These are phyloP conservation scores for Strix occidentalis DNA, from an alignment of 2,797 vertebrate species.

Conservation along the genomic window DNA sequence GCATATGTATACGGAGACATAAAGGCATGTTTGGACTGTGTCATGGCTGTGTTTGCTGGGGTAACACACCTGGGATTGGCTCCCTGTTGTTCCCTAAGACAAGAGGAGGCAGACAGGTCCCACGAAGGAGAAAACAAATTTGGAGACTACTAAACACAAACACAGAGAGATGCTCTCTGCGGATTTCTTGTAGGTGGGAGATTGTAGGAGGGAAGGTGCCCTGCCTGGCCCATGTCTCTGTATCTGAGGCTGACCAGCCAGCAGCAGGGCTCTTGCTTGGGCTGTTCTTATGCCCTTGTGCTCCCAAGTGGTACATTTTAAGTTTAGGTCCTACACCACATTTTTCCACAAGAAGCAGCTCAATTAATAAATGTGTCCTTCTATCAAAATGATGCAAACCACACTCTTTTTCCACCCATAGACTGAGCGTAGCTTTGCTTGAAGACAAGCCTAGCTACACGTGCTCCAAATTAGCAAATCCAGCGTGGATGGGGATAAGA, in stretches of 20 bases:
- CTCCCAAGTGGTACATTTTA: background rate
- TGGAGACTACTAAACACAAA: background rate
- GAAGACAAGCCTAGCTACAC: background rate
- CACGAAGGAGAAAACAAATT: background rate
- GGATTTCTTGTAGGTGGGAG: background rate
- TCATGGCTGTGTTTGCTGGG: background rate
- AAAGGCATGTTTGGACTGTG: background rate
- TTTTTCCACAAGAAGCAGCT: background rate
- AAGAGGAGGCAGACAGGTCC: background rate
- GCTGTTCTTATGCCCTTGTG: rapidly evolving
- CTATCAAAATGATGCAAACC: background rate
- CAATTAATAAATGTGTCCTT: background rate
- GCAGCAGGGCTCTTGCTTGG: background rate
- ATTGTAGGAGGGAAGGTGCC: background rate
- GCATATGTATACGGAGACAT: rapidly evolving
- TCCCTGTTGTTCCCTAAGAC: background rate
- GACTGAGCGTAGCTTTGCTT: rapidly evolving
- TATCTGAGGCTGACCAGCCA: background rate
- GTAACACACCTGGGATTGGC: background rate
- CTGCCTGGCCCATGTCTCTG: rapidly evolving
- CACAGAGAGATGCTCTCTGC: background rate
- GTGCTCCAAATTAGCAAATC: background rate
- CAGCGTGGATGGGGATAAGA: background rate
- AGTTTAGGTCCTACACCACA: background rate
- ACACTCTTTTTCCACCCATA: background rate